Base-by-base conservation (phyloP, 2,797 vertebrate species). In the Lophius americanus region DNA sequence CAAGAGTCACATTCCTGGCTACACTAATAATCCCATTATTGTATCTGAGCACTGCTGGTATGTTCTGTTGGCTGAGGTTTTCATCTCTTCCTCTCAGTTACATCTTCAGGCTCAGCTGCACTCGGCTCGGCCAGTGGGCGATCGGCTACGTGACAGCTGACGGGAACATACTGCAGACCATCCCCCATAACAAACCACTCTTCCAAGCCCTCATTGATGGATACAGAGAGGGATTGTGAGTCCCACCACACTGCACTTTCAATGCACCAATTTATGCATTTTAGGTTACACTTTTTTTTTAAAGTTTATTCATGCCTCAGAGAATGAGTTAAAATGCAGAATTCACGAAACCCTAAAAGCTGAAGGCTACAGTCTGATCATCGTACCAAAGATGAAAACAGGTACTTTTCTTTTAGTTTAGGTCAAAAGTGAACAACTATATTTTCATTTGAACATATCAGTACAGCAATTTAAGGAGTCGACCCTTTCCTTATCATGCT, bases 161-260 rank as follows among this genome's bases (percentile, higher is more conserved):
- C 43, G 98, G 98, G 13, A 99, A 99, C 91, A 99, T 99, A 73
- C 95, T 99, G 49, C 98, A 99, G 94, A 99, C 98, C 78, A 99
- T 99, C 84, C 98, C 98, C 60, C 97, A 99, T 88, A 99, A 99
- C 90, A 99, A 99, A 84, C 98, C 98, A 10, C 98, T 99, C 64
- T 99, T 99, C 82, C 98, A 99, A 88, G 98, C 98, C 36, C 95
- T 99, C 87, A 98, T 99, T 13, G 97, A 99, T 64, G 98, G 98
- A 89, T 99, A 97, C 93, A 95, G 97, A 94, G 98, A 99, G 96
- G 98, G 98, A 94, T 99, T 99, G 98, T 99, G 85, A 97, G 97
- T 95, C 32, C 0, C 33, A 13, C n/a, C 36, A 55, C 23, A 23
- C n/a, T 48, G 39, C 50, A 1, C 32, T 36, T 0, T 61, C 54